phyloP scores from a whole-genome alignment of 2,888 invertebrate genomes.

The Malacosoma neustria region DNA sequence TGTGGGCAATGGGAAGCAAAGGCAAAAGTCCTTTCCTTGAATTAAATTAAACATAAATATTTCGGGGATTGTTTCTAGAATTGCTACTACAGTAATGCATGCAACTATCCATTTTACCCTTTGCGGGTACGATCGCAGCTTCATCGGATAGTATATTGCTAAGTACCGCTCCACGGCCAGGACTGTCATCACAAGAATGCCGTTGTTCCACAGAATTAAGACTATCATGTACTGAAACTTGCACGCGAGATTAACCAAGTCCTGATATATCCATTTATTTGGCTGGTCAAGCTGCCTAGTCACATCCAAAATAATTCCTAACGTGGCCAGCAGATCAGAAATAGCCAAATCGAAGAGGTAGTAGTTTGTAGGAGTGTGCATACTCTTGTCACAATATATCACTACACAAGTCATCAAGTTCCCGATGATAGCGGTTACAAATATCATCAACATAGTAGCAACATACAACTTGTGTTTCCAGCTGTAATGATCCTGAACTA shows the following conservation, averaged over 20 bases:
- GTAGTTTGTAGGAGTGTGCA: conserved; percentile 48
- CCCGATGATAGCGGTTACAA: conserved; percentile 22
- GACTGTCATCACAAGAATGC: conserved; percentile 20
- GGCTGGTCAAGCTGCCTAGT: conserved; percentile 8
- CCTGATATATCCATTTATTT: conserved; percentile 1
- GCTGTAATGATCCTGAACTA: neutral
- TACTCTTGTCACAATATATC: conserved; percentile 38
- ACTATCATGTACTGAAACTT: conserved; percentile 18
- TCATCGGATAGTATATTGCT: conserved; percentile 22
- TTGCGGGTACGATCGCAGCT: conserved; percentile 14
- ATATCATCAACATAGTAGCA: conserved; percentile 6
- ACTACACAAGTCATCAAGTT: conserved; percentile 50
- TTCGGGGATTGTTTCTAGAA: conserved; percentile 21
- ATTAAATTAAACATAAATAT: conserved; percentile 16
- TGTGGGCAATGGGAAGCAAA: conserved; percentile 15
- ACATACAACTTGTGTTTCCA: neutral
- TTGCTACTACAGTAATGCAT: conserved; percentile 20
- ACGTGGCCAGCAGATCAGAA: conserved; percentile 37
- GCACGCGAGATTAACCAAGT: conserved; percentile 10
- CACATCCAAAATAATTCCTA: conserved; percentile 30
- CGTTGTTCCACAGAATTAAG: conserved; percentile 18
- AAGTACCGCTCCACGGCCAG: conserved; percentile 22
- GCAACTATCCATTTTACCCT: conserved; percentile 15
- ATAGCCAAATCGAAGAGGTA: conserved; percentile 47
- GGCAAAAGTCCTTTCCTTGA: conserved; percentile 12